Evolutionary conservation across 2,888 invertebrate genomes (phyloP).

Genomic region (Brassicogethes aeneus): DNA sequence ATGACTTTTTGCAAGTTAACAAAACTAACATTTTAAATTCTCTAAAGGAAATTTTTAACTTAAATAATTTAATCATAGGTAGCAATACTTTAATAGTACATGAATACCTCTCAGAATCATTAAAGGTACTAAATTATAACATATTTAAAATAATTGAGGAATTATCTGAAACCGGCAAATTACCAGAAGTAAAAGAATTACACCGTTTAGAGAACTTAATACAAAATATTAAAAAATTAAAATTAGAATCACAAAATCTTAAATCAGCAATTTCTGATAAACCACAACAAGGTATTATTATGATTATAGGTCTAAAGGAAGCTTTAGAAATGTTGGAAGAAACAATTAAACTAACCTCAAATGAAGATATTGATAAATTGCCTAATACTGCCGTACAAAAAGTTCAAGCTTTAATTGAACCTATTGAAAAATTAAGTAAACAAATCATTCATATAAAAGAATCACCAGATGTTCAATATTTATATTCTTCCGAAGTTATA

Average conservation of each 20-base stretch:
- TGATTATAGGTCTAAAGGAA: not conserved
- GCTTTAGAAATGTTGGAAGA: not conserved
- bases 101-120: too few species aligned
- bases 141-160: too few species aligned
- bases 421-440: not conserved
- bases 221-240: too few species aligned
- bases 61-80: too few species aligned
- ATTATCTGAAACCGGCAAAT: too few species aligned
- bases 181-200: too few species aligned
- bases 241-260: constrained; percentile 2
- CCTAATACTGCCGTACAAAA: not conserved
- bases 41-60: too few species aligned
- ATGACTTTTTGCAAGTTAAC: too few species aligned
- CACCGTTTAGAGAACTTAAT: too few species aligned
- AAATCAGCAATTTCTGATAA: not conserved
- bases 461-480: not conserved
- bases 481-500: not conserved
- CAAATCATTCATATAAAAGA: not conserved
- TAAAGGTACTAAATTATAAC: too few species aligned
- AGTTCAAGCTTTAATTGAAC: not conserved
- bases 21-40: too few species aligned
- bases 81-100: too few species aligned
- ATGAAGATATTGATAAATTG: not conserved
- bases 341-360: not conserved
- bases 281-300: constrained; percentile 1